Base-by-base conservation (phyloP, 2,888 invertebrate genomes). In the Sinotaia quadrata region DNA sequence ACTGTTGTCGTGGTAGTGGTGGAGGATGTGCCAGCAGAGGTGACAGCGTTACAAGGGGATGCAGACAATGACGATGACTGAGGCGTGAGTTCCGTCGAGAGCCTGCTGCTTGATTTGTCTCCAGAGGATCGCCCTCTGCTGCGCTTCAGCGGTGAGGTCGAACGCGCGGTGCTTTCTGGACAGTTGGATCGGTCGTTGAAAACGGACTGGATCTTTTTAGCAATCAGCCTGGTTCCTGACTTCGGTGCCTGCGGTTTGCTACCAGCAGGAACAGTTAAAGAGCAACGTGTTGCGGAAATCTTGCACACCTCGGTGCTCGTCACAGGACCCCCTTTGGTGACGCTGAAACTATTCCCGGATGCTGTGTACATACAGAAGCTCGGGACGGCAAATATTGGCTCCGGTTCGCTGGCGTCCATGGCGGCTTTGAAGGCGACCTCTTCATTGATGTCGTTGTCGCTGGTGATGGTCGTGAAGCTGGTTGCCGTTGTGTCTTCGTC, bases 391-490 rank as follows among this genome's bases (percentile, higher is more conserved):
- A 65, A 65, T 8, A 65, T 65, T 7, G 65, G 56, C n/a, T 65
- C 63, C 29, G 65, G 29, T 12, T 51, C 52, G 12, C 21, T 33
- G 24, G 7, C 21, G 7, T 12, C 33, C 18, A 18, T 21, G 34
- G 34, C 27, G 12, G 2, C 7, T 24, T n/a, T 18, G 33, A 56
- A 56, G n/a, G 31, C 41, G n/a, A 34, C 31, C 8, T 65, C 56
- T 10, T 58, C 58, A 10, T 12, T 21, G 58, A 21, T 58, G 58
- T 63, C 63, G 56, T 56, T 65, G 62, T 54, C 54, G 65, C 65
- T 65, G 18, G 54, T 54, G 0, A 65, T 56, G 44, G 65, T 65
- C 56, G 65, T 65, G 65, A 65, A 65, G 65, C 65, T 65, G 44
- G 65, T 65, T 31, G 65, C 65, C 24, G 44, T 56, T 41, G 65